These are phyloP conservation scores for Callosobruchus maculatus DNA, from an alignment of 2,888 invertebrate genomes.

Conservation along the genomic window DNA sequence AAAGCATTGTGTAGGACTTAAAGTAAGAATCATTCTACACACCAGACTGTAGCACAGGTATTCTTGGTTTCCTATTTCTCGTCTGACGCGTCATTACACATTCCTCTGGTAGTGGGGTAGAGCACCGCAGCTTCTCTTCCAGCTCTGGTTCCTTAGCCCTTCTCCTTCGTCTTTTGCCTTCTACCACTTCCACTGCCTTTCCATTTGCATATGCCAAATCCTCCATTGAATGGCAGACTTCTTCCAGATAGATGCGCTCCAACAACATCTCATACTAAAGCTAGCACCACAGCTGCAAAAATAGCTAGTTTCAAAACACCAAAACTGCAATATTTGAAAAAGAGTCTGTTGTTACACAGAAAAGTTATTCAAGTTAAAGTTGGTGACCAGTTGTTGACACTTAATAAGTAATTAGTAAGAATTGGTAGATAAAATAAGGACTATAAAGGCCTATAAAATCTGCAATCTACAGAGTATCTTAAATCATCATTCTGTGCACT, in stretches of 20 bases:
- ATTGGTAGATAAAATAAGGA: too few relatives aligned
- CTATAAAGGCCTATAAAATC: too few relatives aligned
- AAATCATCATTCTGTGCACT: too few relatives aligned
- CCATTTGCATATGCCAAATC: conserved; percentile 2
- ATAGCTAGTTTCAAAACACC: too few relatives aligned
- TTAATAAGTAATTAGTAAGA: too few relatives aligned
- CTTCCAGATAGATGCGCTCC: conserved; percentile 22
- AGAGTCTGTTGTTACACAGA: too few relatives aligned
- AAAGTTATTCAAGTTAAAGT: too few relatives aligned
- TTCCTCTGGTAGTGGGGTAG: conserved; percentile 21
- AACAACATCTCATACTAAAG: conserved; percentile 30
- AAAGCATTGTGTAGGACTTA: too few relatives aligned
- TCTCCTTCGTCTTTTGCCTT: not conserved
- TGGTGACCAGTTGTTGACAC: too few relatives aligned
- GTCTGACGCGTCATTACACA: conserved; percentile 42
- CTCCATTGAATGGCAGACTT: not conserved
- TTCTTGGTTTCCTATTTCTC: conserved; percentile 35
- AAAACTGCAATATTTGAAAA: too few relatives aligned
- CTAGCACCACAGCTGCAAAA: conserved; percentile 12
- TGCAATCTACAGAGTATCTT: too few relatives aligned
- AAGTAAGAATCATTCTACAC: not conserved
- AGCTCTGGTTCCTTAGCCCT: not conserved
- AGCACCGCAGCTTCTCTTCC: conserved; percentile 9
- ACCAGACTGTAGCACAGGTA: conserved; percentile 42
- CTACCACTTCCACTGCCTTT: not conserved